phyloP scores from a whole-genome alignment of 2,113 vertebrate genomes.

The Accipiter virgatus region DNA sequence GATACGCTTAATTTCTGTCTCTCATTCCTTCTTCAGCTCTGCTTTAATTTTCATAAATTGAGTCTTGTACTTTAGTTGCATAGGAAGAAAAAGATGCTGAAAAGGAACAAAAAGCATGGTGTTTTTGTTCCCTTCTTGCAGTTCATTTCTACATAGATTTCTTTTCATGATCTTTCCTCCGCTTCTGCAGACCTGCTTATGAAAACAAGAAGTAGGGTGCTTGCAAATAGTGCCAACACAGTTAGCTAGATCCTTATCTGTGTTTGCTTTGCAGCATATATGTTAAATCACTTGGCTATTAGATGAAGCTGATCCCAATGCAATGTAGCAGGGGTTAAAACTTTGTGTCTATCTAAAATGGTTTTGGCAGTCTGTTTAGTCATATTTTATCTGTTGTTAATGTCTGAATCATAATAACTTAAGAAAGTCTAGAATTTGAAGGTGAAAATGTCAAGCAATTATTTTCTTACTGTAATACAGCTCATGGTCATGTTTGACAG shows the following conservation, averaged over 20 bases:
- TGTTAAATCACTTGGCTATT: neutral
- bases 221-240: neutral
- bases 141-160: neutral
- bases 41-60: slow-evolving; percentile 1
- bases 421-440: neutral
- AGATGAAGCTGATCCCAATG: neutral
- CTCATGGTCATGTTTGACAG: neutral
- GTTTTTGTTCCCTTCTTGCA: neutral
- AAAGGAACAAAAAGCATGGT: neutral
- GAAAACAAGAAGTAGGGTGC: neutral
- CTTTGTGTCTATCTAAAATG: neutral
- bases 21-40: neutral
- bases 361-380: neutral
- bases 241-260: neutral
- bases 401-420: neutral
- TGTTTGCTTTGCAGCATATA: neutral
- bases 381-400: neutral
- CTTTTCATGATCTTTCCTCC: neutral
- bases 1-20: neutral
- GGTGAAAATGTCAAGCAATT: neutral
- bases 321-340: neutral
- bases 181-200: neutral
- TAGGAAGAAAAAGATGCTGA: neutral
- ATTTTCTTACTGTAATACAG: neutral
- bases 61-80: neutral